A percentile compares a stretch with the other conserved stretches of the same genome.
These are phyloP conservation scores for Heterodera filipjevi DNA, from an alignment of 2,888 invertebrate genomes.

Conservation along the genomic window DNA sequence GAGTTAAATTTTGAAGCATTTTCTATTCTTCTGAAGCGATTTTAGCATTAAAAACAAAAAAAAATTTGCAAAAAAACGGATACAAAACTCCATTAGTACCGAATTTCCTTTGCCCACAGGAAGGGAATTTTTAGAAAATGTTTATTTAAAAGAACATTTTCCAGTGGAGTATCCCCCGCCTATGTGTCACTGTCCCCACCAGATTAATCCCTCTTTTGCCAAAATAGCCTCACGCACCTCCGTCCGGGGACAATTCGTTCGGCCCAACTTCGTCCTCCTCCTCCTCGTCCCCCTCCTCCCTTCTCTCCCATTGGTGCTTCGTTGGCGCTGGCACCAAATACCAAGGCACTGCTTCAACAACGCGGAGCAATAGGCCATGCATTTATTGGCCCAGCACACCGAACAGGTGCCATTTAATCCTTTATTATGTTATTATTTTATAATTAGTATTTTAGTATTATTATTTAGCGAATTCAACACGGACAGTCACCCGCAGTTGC, in stretches of 20 bases:
- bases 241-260: too few relatives aligned
- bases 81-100: too few relatives aligned
- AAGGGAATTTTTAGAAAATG: too few relatives aligned
- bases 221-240: not conserved
- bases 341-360: slow-evolving; percentile 73
- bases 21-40: too few relatives aligned
- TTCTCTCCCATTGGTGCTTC: slow-evolving; percentile 73
- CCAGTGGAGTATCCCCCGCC: too few relatives aligned
- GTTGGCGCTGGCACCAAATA: slow-evolving; percentile 78
- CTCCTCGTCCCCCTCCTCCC: slow-evolving; percentile 10
- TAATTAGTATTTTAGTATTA: not conserved
- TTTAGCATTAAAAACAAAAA: too few relatives aligned
- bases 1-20: too few relatives aligned
- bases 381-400: slow-evolving; percentile 50
- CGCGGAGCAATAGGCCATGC: slow-evolving; percentile 65
- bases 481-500: slow-evolving; percentile 81
- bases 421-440: not conserved
- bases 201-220: not conserved
- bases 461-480: slow-evolving; percentile 64
- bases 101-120: too few relatives aligned
- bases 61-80: too few relatives aligned
- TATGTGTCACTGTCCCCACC: too few relatives aligned
- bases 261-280: too few relatives aligned
- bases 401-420: not conserved
- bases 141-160: too few relatives aligned